Percentiles rank a stretch among this genome's conserved stretches.
These are phyloP conservation scores for Caranx melampygus DNA, from an alignment of 2,113 vertebrate species.

Conservation along the genomic window DNA sequence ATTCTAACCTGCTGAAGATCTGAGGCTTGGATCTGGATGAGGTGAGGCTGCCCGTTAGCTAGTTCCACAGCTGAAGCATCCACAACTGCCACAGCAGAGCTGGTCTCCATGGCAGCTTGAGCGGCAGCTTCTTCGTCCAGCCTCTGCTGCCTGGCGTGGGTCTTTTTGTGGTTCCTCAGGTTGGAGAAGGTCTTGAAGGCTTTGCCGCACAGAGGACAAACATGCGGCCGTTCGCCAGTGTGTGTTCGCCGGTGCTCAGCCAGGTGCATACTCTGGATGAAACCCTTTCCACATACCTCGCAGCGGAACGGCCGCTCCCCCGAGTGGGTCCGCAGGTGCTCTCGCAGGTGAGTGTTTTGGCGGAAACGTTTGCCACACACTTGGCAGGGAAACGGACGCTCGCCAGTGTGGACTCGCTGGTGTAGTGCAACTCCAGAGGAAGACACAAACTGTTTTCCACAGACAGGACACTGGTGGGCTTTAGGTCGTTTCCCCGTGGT, in stretches of 20 bases:
- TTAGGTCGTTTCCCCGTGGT: constrained; percentile 73
- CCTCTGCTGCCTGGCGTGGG: constrained; percentile 82
- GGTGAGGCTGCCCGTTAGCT: constrained; percentile 73
- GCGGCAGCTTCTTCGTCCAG: constrained; percentile 56
- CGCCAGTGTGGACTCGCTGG: constrained; percentile 87
- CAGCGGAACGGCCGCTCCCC: constrained; percentile 90
- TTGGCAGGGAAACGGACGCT: constrained; percentile 84
- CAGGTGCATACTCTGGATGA: constrained; percentile 92
- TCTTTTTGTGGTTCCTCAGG: constrained; percentile 91
- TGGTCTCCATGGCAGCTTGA: constrained; percentile 59
- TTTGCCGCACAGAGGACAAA: constrained; percentile 87
- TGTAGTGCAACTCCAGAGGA: constrained; percentile 90
- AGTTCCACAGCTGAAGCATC: constrained; percentile 67
- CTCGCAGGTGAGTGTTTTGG: constrained; percentile 91
- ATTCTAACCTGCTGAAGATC: constrained; percentile 78
- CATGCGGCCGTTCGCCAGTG: constrained; percentile 88
- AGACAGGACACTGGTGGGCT: constrained; percentile 86
- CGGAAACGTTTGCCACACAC: constrained; percentile 92
- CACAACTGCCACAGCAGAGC: constrained; percentile 65
- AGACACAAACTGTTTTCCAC: constrained; percentile 89
- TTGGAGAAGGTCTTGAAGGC: constrained; percentile 92
- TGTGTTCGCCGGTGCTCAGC: constrained; percentile 90
- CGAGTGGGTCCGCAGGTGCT: constrained; percentile 90
- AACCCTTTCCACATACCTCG: constrained; percentile 89
- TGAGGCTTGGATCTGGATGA: constrained; percentile 84